Evolutionary conservation across 2,888 invertebrate species (phyloP).

Genomic region (Aporophyla lueneburgensis): DNA sequence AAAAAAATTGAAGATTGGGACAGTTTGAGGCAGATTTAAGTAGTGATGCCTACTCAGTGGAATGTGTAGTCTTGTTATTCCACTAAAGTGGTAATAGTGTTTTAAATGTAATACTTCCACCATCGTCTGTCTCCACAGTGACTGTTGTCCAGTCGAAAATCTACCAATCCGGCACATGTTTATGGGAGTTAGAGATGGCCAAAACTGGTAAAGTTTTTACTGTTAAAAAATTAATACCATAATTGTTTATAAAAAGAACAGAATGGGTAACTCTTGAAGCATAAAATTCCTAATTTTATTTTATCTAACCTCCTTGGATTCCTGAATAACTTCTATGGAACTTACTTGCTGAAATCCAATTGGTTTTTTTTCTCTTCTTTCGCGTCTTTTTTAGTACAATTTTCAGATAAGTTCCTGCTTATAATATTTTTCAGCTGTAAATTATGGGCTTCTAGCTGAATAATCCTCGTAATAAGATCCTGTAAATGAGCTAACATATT

Average conservation of each 20-base stretch:
- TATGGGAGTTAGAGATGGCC: background rate
- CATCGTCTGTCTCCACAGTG: too few relatives aligned
- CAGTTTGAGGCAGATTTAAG: too few relatives aligned
- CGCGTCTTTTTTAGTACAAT: slow-evolving; percentile 54
- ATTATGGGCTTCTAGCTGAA: slow-evolving; percentile 95
- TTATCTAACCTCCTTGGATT: too few relatives aligned
- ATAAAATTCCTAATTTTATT: background rate
- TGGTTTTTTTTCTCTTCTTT: slow-evolving; percentile 78
- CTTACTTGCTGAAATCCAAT: slow-evolving; percentile 92
- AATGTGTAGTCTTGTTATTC: too few relatives aligned
- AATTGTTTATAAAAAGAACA: background rate
- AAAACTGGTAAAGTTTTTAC: background rate
- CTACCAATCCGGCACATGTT: too few relatives aligned
- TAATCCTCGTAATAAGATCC: slow-evolving; percentile 93
- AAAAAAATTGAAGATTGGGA: too few relatives aligned
- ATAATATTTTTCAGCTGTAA: slow-evolving; percentile 94
- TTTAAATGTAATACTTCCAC: too few relatives aligned
- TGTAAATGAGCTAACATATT: slow-evolving; percentile 73
- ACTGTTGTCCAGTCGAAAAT: too few relatives aligned
- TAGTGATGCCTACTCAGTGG: too few relatives aligned
- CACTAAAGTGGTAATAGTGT: too few relatives aligned
- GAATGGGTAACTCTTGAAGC: background rate
- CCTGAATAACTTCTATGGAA: background rate
- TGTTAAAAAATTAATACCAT: background rate
- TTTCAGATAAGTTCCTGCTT: slow-evolving; percentile 85